Base-by-base conservation (phyloP, 2,113 vertebrate genomes). In the Strigops habroptila region DNA sequence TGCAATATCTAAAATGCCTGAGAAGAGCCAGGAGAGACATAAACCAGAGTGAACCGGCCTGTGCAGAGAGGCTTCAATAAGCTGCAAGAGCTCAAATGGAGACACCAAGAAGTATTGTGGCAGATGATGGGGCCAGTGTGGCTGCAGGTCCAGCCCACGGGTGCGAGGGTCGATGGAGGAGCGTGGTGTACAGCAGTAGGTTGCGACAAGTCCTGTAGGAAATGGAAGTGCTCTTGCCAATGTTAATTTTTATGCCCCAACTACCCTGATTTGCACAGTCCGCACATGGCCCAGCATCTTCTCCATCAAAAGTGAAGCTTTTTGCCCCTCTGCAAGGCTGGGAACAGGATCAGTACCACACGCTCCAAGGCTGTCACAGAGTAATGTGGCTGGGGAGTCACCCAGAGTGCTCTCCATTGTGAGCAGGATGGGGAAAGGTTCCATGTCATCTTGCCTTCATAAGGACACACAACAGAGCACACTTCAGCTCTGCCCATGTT, bases 1-100 rank as follows among this genome's bases (percentile, higher is more conserved):
- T 78, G 86, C 87, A 95, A 62, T 96, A 92, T 84, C 95, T 94
- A 62, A 94, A 97, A 93, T 46, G 89, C 70, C 92, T 87, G 94
- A 49, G 68, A 86, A 77, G 90, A 81, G 89, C 87, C 93, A 68
- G 89, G 94, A 90, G 94, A 88, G 28, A 53, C 79, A 88, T 67
- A 79, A 96, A 93, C 68, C 78, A 41, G 24, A 90, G 93, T 33
- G 68, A 76, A 48, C 79, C 8, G 10, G 43, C 22, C 69, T 46
- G 43, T 82, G 87, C 57, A 86, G 75, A 51, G 71, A 76, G 65
- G 52, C 51, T 87, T 68, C 82, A 76, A 14, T 90, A 80, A 92
- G 53, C 91, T 83, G 55, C 46, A 67, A 6, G 23, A 48, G 73
- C 62, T 21, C 27, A 7, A 35, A 59, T 35, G 41, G 48, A 90